A percentile compares a stretch with the other conserved stretches of the same genome.
phyloP scores from a whole-genome alignment of 2,888 invertebrate genomes.

The Melanchra persicariae region DNA sequence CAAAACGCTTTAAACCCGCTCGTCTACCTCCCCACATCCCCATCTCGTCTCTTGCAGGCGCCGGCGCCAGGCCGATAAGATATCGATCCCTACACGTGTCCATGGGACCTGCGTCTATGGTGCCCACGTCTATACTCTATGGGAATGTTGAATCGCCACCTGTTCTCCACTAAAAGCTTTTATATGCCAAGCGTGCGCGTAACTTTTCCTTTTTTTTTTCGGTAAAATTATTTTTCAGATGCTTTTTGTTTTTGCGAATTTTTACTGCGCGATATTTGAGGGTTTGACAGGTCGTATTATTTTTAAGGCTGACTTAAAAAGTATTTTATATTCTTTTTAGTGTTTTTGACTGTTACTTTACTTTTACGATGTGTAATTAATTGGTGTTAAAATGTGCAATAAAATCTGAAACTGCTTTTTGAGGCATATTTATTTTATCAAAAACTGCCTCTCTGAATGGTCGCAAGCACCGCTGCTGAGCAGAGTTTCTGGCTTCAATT shows the following conservation, averaged over 20 bases:
- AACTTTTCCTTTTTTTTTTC: neutral
- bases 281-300: constrained; percentile 38
- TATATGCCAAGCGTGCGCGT: constrained; percentile 65
- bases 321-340: constrained; percentile 16
- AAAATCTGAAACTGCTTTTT: neutral
- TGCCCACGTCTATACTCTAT: constrained; percentile 70
- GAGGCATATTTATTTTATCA: neutral
- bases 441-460: neutral
- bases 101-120: constrained; percentile 65
- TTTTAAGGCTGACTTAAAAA: constrained; percentile 20
- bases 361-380: constrained; percentile 6
- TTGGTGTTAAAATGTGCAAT: constrained; percentile 13
- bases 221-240: neutral
- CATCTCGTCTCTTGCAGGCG: constrained; percentile 75
- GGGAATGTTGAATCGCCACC: constrained; percentile 82
- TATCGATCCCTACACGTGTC: constrained; percentile 88
- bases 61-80: constrained; percentile 85
- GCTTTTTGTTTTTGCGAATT: constrained; percentile 8
- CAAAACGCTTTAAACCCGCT: constrained; percentile 61
- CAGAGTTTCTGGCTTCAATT: neutral
- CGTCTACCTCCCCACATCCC: constrained; percentile 73
- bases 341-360: neutral
- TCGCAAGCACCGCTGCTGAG: neutral
- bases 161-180: constrained; percentile 83
- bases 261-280: constrained; percentile 28